Base-by-base conservation (phyloP, 1,140 invertebrate species). In the Delia radicum region DNA sequence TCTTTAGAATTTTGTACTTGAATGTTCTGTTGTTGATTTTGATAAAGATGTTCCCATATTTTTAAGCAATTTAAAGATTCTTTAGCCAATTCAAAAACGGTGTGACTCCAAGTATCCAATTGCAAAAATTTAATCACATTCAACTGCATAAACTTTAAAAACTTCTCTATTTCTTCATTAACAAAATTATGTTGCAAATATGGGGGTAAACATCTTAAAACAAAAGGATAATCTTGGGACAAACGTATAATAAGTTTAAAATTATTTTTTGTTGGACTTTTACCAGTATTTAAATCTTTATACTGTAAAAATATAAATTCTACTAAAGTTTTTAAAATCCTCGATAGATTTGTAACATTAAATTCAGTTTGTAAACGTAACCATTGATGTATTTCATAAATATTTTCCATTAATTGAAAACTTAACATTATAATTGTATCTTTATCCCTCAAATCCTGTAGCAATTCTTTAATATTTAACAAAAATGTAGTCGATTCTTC, bases 351-450 rank as follows among this genome's bases (percentile, higher is more conserved):
- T 12, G n/a, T 2, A 7, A 18, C 0, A 37, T 33, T 21, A 21
- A 21, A 18, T 37, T n/a, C 65, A 1, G 8, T 33, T 3, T 24
- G 65, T 18, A 37, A 69, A 24, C 65, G 29, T 21, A 21, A 29
- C 65, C 65, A 69, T 69, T 69, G 65, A 69, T 69, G 65, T 5
- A 69, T 33, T 27, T 69, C 65, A 69, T 37, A 69, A 12, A 69
- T 21, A 33, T 69, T 21, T 31, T 69, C 29, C 65, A 69, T 69
- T 33, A 69, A 69, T 24, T 21, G 65, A 12, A 69, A 69, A 21
- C 65, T 33, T 69, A 29, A 10, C 65, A 6, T n/a, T 33, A 33
- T 21, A n/a, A 69, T 31, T 21, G 37, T 2, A 0, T 18, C 65
- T 8, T 33, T 69, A 1, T 69, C 3, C 7, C 24, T 21, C 15